Conservation (phyloP, 1,140 invertebrate species). For the Portunus trituberculatus region DNA sequence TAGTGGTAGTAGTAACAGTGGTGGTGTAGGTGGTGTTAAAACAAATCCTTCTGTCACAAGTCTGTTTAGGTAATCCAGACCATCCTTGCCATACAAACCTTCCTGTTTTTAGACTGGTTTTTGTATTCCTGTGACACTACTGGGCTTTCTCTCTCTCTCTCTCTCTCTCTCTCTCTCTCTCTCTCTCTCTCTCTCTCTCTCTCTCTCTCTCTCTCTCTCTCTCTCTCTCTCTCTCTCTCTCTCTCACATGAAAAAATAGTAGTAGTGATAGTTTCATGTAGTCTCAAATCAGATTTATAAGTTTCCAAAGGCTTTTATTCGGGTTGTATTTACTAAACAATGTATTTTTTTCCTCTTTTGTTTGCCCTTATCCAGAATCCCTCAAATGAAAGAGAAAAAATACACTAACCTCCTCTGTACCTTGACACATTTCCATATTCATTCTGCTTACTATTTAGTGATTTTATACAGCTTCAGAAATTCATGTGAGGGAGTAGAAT, state of each 20-base stretch:
- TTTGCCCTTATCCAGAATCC: neutral
- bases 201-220: constrained; percentile 60
- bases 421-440: too few species aligned
- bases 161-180: constrained; percentile 23
- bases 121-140: too few species aligned
- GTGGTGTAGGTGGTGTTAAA: too few species aligned
- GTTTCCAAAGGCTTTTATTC: neutral
- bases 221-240: constrained; percentile 62
- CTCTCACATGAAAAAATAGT: too few species aligned
- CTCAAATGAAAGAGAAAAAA: neutral
- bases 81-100: too few species aligned
- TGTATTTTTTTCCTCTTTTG: neutral
- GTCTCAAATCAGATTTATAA: neutral
- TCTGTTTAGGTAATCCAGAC: too few species aligned
- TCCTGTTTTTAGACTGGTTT: too few species aligned
- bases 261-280: neutral
- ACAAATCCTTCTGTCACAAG: too few species aligned
- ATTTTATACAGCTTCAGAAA: too few species aligned
- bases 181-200: constrained; percentile 68
- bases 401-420: neutral
- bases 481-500: too few species aligned
- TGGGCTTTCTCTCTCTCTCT: neutral
- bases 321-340: neutral
- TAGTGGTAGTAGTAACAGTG: too few species aligned
- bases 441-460: too few species aligned